A percentile compares a stretch with the other conserved stretches of the same genome.
phyloP scores from a whole-genome alignment of 2,888 invertebrate genomes.

The Neelides folsomi region DNA sequence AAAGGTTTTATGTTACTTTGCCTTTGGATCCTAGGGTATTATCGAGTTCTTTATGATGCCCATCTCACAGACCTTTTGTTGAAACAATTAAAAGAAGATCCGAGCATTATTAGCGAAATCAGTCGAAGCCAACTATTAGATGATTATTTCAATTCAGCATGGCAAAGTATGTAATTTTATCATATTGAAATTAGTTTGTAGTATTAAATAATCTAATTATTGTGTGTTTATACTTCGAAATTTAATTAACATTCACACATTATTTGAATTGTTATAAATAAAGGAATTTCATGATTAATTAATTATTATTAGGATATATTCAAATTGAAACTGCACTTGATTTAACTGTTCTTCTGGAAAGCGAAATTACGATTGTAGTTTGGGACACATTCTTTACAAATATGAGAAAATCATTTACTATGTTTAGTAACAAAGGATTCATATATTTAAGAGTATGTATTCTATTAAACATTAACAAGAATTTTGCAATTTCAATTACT shows the following conservation, averaged over 20 bases:
- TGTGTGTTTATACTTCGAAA: too few relatives aligned
- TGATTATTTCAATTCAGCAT: constrained; percentile 13
- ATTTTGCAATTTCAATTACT: too few relatives aligned
- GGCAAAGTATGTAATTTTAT: too few relatives aligned
- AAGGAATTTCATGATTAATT: not conserved
- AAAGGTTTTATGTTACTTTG: not conserved
- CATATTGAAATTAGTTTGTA: too few relatives aligned
- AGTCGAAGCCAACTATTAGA: constrained; percentile 15
- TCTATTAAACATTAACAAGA: not conserved
- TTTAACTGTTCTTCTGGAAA: constrained; percentile 11
- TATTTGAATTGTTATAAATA: not conserved
- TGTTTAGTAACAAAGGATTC: not conserved
- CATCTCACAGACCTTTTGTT: constrained; percentile 6
- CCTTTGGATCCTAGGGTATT: too few relatives aligned
- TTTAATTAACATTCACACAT: not conserved
- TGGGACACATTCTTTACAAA: constrained; percentile 21
- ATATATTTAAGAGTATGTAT: not conserved
- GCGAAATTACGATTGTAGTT: constrained; percentile 17
- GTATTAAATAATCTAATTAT: too few relatives aligned
- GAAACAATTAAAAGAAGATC: constrained; percentile 8
- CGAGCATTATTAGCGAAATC: constrained; percentile 1
- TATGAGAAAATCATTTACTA: constrained; percentile 3
- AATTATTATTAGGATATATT: constrained; percentile 6
- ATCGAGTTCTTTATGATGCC: constrained; percentile 16
- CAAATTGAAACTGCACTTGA: constrained; percentile 8